phyloP scores from a whole-genome alignment of 2,888 invertebrate species.

The Crocallis elinguaria region DNA sequence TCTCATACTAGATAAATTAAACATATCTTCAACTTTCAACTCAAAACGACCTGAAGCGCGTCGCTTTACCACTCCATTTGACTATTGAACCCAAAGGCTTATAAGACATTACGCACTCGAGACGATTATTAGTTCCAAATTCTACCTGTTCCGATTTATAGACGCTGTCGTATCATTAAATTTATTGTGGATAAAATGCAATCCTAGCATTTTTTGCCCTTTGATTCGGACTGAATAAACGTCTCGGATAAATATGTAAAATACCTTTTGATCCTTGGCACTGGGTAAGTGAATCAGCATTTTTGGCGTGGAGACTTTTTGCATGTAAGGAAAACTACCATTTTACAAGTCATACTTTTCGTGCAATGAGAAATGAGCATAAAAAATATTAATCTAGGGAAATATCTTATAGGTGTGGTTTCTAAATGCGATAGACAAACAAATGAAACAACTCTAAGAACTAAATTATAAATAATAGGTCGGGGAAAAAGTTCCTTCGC shows the following conservation, averaged over 20 bases:
- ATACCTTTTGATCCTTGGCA: conserved; percentile 34
- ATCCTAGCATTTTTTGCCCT: conserved; percentile 75
- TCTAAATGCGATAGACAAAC: too few relatives aligned
- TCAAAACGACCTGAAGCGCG: conserved; percentile 37
- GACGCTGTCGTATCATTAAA: conserved; percentile 83
- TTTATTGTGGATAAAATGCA: conserved; percentile 84
- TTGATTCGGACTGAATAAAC: conserved; percentile 59
- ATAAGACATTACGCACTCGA: conserved; percentile 45
- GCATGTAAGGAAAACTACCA: conserved; percentile 1
- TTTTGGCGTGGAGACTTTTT: conserved; percentile 25
- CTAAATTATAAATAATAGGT: too few relatives aligned
- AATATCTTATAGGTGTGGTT: too few relatives aligned
- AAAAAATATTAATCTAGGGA: too few relatives aligned
- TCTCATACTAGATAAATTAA: conserved; percentile 65
- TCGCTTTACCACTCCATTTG: conserved; percentile 33
- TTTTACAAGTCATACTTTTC: conserved; percentile 15
- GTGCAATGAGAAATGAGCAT: too few relatives aligned
- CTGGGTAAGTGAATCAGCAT: conserved; percentile 35
- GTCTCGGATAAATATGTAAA: conserved; percentile 43
- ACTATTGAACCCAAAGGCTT: conserved; percentile 7
- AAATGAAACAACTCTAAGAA: too few relatives aligned
- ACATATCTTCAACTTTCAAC: conserved; percentile 44
- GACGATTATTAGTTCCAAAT: conserved; percentile 72
- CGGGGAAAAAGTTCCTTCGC: too few relatives aligned
- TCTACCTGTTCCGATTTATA: conserved; percentile 84